These are phyloP conservation scores for Caenorhabditis japonica DNA, from an alignment of 2,888 invertebrate species.

Conservation along the genomic window DNA sequence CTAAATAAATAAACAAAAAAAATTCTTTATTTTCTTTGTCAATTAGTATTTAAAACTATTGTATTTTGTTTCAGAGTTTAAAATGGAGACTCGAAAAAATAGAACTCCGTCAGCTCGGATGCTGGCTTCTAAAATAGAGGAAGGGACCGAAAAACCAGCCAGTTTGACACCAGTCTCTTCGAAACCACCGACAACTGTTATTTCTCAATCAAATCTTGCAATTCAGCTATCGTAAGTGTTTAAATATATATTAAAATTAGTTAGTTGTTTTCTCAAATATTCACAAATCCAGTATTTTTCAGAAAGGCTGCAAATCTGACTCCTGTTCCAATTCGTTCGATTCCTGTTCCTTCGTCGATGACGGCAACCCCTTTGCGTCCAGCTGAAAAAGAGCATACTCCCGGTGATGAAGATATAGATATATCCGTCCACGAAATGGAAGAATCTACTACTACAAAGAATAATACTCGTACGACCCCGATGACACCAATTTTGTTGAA, in stretches of 20 bases:
- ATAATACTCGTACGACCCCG: not conserved
- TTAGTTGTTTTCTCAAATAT: too few relatives aligned
- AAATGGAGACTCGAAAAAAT: constrained; percentile 47
- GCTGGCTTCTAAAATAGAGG: constrained; percentile 35
- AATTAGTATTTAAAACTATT: not conserved
- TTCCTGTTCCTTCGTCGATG: not conserved
- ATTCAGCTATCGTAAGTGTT: constrained; percentile 14
- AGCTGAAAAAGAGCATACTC: not conserved
- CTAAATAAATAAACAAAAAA: not conserved
- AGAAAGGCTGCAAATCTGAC: too few relatives aligned
- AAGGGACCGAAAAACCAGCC: constrained; percentile 14
- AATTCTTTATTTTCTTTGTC: not conserved
- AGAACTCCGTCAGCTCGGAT: constrained; percentile 37
- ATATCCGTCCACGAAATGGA: constrained; percentile 7
- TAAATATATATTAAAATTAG: too few relatives aligned
- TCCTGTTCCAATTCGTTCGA: not conserved
- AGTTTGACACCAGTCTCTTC: not conserved
- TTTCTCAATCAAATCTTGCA: not conserved
- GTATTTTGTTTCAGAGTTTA: not conserved
- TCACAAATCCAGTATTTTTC: too few relatives aligned
- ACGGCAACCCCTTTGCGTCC: not conserved
- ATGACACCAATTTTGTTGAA: not conserved
- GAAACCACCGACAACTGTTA: not conserved
- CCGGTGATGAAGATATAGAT: constrained; percentile 13
- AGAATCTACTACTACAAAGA: not conserved